Evolutionary conservation across 1,140 invertebrate species (phyloP).

Genomic region (Caenorhabditis briggsae): DNA sequence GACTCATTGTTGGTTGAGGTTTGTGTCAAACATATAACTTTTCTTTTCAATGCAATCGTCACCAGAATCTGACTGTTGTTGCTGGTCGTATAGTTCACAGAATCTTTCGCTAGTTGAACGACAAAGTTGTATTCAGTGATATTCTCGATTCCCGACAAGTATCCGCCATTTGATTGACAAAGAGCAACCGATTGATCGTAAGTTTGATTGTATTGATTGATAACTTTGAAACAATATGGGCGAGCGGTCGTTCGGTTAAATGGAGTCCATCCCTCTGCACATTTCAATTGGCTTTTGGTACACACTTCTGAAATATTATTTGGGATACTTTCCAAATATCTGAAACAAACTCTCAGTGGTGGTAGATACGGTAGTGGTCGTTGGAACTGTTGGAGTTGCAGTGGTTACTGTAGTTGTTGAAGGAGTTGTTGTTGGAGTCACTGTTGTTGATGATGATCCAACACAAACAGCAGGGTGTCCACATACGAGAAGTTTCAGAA

Average conservation of each 20-base stretch:
- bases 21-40: neutral
- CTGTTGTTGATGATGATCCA: neutral
- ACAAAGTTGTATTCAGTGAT: slow-evolving; percentile 16
- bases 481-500: neutral
- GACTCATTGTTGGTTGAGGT: neutral
- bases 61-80: neutral
- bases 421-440: neutral
- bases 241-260: neutral
- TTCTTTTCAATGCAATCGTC: slow-evolving; percentile 37
- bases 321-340: neutral
- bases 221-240: slow-evolving; percentile 8
- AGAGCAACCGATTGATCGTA: neutral
- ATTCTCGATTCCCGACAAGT: slow-evolving; percentile 26
- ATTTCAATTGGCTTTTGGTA: neutral
- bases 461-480: slow-evolving; percentile 6
- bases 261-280: neutral
- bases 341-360: neutral
- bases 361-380: neutral
- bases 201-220: slow-evolving; percentile 3
- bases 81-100: neutral
- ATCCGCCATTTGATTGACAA: slow-evolving; percentile 9
- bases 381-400: neutral
- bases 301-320: slow-evolving; percentile 3
- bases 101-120: neutral
- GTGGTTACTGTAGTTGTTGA: neutral